Conservation (phyloP, 1,140 invertebrate genomes). For the Drosophila melanica region DNA sequence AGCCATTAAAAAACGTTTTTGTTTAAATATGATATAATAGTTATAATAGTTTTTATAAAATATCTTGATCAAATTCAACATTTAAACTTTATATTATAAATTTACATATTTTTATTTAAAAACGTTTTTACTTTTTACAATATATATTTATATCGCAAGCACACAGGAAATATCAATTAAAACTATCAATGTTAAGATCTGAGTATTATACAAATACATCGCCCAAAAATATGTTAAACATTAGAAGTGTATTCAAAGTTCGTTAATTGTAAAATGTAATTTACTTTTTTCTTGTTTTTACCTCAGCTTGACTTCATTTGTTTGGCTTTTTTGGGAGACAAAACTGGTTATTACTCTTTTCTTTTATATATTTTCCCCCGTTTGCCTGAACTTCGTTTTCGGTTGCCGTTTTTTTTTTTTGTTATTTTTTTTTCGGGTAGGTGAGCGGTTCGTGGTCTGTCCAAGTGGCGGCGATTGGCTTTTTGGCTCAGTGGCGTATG, state of each 20-base stretch:
- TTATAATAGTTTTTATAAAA: too few species aligned
- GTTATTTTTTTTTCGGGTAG: slow-evolving; percentile 39
- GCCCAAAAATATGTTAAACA: too few species aligned
- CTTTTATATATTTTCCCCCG: slow-evolving; percentile 53
- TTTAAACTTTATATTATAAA: too few species aligned
- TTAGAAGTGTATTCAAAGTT: not conserved
- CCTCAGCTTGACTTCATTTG: slow-evolving; percentile 76
- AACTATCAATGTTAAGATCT: too few species aligned
- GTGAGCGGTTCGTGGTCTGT: slow-evolving; percentile 53
- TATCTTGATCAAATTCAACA: too few species aligned
- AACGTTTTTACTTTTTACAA: too few species aligned
- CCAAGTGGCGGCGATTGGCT: slow-evolving; percentile 26
- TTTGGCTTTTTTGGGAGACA: slow-evolving; percentile 82
- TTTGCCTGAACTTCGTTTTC: slow-evolving; percentile 53
- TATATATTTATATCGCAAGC: too few species aligned
- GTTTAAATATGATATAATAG: too few species aligned
- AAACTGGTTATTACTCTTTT: slow-evolving; percentile 82
- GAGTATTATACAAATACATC: too few species aligned
- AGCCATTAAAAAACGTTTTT: too few species aligned
- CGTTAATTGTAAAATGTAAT: not conserved
- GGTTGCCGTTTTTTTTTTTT: slow-evolving; percentile 38
- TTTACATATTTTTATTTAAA: too few species aligned
- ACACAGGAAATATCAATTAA: too few species aligned
- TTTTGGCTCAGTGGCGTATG: slow-evolving; percentile 66
- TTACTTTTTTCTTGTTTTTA: slow-evolving; percentile 49